Conservation (phyloP, 2,797 vertebrate species). For the Kryptolebias ocellatus region DNA sequence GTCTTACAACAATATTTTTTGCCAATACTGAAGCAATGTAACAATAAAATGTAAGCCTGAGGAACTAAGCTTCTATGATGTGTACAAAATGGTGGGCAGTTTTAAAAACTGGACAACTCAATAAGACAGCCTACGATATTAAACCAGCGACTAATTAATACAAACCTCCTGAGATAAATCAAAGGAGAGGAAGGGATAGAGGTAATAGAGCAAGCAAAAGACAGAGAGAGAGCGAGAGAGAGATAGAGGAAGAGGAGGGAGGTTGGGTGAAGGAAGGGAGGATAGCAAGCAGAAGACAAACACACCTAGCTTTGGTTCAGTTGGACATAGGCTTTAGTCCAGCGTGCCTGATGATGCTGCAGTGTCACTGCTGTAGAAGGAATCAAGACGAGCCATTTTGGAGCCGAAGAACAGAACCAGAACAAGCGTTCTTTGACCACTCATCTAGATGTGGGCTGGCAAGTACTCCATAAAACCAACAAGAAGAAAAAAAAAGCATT, state of each 20-base stretch:
- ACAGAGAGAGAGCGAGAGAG: constrained; percentile 34
- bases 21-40: background rate
- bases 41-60: background rate
- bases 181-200: constrained; percentile 68
- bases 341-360: constrained; percentile 60
- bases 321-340: constrained; percentile 64
- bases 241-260: constrained; percentile 64
- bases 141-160: constrained; percentile 77
- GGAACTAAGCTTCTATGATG: constrained; percentile 7
- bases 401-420: constrained; percentile 72
- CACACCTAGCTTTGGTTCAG: constrained; percentile 70
- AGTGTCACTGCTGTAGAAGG: constrained; percentile 41
- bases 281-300: constrained; percentile 74
- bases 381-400: constrained; percentile 71
- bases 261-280: constrained; percentile 64
- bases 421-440: constrained; percentile 54
- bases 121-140: constrained; percentile 57
- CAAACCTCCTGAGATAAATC: constrained; percentile 71
- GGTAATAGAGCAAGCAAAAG: constrained; percentile 44
- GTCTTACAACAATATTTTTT: constrained; percentile 7
- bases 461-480: constrained; percentile 70
- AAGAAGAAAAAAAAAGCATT: constrained; percentile 48
- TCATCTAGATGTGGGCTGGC: constrained; percentile 52
- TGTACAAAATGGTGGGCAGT: constrained; percentile 3
- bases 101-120: constrained; percentile 26